A percentile compares a stretch with the other conserved stretches of the same genome.
Conservation (phyloP, 1,140 invertebrate species). For the Dendrolimus kikuchii region DNA sequence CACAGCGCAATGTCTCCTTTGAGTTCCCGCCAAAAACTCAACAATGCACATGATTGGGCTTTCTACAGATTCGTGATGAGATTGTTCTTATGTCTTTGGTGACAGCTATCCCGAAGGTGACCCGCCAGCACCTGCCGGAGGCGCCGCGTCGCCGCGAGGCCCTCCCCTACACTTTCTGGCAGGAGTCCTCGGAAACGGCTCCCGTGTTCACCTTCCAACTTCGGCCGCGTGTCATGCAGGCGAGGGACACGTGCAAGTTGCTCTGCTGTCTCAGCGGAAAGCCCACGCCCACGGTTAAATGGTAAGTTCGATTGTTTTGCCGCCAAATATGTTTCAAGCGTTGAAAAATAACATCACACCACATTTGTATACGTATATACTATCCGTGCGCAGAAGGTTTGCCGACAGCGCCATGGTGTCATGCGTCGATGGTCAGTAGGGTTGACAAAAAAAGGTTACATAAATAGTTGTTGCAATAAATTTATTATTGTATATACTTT, state of each 20-base stretch:
- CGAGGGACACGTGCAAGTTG: constrained; percentile 95
- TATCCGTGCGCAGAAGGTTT: too few relatives aligned
- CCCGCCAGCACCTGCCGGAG: constrained; percentile 85
- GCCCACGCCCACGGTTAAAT: constrained; percentile 88
- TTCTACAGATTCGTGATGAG: too few relatives aligned
- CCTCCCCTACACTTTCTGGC: constrained; percentile 89
- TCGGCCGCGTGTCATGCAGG: constrained; percentile 97
- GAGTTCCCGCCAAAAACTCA: too few relatives aligned
- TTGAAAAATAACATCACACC: background rate
- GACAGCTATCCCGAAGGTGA: constrained; percentile 85
- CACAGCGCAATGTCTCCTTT: too few relatives aligned
- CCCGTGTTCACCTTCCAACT: constrained; percentile 98
- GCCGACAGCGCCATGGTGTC: too few relatives aligned
- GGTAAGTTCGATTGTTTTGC: constrained; percentile 26
- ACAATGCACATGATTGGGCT: too few relatives aligned
- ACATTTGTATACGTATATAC: background rate
- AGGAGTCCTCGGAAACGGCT: constrained; percentile 90
- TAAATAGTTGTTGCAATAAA: too few relatives aligned
- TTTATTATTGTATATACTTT: too few relatives aligned
- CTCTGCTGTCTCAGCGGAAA: constrained; percentile 96
- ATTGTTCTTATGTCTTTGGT: constrained; percentile 4
- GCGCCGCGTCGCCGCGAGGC: constrained; percentile 84
- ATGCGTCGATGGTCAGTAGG: too few relatives aligned
- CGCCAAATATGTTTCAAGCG: too few relatives aligned
- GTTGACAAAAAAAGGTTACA: too few relatives aligned